Evolutionary conservation across 35 echinoderm and acorn worm species (phyloP), one percentile per base, ranked within the genome.

Genomic region (Eucidaris tribuloides): DNA sequence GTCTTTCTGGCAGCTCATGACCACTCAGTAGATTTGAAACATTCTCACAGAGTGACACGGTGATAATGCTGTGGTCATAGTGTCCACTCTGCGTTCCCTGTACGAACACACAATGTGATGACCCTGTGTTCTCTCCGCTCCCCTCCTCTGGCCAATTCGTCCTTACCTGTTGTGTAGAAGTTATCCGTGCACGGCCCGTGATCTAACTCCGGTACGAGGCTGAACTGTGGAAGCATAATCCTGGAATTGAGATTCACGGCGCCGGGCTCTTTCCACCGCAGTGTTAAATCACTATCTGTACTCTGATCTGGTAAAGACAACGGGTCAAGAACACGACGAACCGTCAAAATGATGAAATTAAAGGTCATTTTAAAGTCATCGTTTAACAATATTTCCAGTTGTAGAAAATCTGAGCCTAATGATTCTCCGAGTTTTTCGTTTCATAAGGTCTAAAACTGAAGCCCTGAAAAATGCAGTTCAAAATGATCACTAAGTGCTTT

Each of bases 201-300:
- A 19, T 57, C n/a, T 33, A 88, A 42, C 4, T 88, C 76, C 20
- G 42, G 40, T 45, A 80, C 24, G 17, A 88, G 54, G 14, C 52
- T 41, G 77, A 64, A 88, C 42, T 88, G 85, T 45, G 85, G 85
- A 46, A 88, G 41, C 24, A 78, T 88, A 35, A 88, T 88, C 3
- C 61, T 46, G 15, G 77, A 20, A 7, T 27, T 65, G 43, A 88
- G 20, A 11, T 30, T 9, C 2, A 88, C 85, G 15, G 50, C 27
- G 5, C 39, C 19, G 0, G 76, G 76, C 45, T 40, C 30, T 27
- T 52, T 88, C 85, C 85, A 88, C 32, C 34, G 15, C 15, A 88
- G 28, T 27, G 78, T 35, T 28, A 88, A 35, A 17, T 88, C 85
- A 24, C 81, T 65, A n/a, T 88, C 76, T 22, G 85, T 88, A 50